A percentile compares a stretch with the other conserved stretches of the same genome.
phyloP scores from a whole-genome alignment of 2,113 vertebrate species.

The Labeo catla region DNA sequence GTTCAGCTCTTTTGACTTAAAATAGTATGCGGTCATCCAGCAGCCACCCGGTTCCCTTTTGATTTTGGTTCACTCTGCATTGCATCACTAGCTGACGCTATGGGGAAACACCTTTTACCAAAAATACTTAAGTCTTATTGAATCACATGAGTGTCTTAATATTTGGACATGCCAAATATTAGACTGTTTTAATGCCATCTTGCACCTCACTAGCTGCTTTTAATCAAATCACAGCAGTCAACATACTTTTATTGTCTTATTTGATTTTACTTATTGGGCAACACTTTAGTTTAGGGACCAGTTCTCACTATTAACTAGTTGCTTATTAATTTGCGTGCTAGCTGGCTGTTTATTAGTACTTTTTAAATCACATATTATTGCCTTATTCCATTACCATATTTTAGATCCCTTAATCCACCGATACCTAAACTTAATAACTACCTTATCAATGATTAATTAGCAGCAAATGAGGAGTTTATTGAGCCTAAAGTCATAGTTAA shows the following conservation, averaged over 20 bases:
- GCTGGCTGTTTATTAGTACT: too few species aligned
- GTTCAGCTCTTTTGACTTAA: neutral
- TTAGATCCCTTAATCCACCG: too few species aligned
- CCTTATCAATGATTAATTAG: too few species aligned
- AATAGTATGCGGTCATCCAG: neutral
- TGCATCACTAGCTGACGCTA: neutral
- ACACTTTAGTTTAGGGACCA: neutral
- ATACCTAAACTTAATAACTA: too few species aligned
- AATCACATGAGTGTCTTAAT: neutral
- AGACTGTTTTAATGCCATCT: neutral
- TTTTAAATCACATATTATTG: too few species aligned
- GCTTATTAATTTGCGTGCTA: too few species aligned
- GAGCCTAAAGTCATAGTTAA: too few species aligned
- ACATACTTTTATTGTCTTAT: neutral
- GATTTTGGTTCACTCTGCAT: neutral
- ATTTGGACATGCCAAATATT: neutral
- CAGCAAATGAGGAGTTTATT: too few species aligned
- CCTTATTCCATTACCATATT: too few species aligned
- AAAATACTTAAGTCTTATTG: neutral
- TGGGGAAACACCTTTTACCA: neutral
- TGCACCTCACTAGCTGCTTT: neutral
- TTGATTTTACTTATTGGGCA: neutral
- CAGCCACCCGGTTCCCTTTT: neutral
- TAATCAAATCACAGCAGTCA: neutral
- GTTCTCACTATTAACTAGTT: too few species aligned